Percentiles rank a stretch among this genome's conserved stretches.
phyloP scores from a whole-genome alignment of 2,113 vertebrate genomes.

The Parus major region DNA sequence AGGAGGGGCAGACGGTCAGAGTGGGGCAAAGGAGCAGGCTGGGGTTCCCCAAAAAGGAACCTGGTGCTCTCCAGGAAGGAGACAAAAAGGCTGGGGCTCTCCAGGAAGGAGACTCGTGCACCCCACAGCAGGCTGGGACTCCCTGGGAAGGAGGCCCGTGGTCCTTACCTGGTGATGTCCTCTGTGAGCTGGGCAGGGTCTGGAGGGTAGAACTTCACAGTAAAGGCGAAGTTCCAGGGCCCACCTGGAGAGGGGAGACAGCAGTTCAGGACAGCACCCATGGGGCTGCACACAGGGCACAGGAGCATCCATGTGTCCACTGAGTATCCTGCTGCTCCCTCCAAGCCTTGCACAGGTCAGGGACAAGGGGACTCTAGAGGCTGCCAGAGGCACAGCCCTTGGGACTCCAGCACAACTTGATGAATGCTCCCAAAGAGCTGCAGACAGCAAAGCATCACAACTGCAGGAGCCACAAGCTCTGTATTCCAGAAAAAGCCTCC shows the following conservation, averaged over 20 bases:
- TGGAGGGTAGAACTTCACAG: constrained; percentile 98
- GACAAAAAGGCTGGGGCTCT: not conserved
- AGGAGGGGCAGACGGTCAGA: not conserved
- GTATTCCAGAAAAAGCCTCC: constrained; percentile 41
- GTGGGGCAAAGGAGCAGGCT: not conserved
- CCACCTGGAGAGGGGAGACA: constrained; percentile 76
- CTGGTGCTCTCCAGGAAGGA: fast-evolving
- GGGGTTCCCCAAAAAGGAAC: not conserved
- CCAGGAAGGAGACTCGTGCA: not conserved
- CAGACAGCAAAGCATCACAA: not conserved
- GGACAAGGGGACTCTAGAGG: not conserved
- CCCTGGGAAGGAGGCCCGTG: fast-evolving
- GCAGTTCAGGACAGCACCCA: not conserved
- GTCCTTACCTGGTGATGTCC: constrained; percentile 92
- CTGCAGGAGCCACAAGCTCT: not conserved
- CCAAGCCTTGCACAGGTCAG: not conserved
- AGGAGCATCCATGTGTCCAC: not conserved
- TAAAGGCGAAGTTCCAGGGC: constrained; percentile 91
- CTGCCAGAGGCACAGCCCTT: not conserved
- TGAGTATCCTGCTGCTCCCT: not conserved
- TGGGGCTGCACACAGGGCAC: fast-evolving
- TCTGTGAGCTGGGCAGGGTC: constrained; percentile 96
- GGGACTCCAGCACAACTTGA: fast-evolving
- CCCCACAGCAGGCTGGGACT: not conserved
- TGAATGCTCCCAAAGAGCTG: not conserved